Evolutionary conservation across 2,113 vertebrate genomes (phyloP).

Genomic region (Anser cygnoides): DNA sequence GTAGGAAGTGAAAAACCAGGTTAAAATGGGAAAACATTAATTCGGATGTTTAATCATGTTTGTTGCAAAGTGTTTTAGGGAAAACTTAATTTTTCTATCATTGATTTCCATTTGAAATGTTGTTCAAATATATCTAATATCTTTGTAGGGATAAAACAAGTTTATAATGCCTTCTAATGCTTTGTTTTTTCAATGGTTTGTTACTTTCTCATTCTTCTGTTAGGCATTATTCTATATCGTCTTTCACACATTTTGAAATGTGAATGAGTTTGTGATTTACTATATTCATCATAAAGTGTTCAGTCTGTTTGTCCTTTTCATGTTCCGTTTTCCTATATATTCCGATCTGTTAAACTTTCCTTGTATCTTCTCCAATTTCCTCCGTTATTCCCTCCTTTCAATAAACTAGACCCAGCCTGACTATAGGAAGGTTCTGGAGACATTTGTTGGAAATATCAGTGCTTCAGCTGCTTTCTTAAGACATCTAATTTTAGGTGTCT

Average conservation of each 20-base stretch:
- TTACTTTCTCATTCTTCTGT: neutral
- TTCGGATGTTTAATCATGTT: neutral
- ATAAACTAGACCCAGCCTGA: neutral
- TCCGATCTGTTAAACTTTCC: neutral
- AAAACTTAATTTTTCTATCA: neutral
- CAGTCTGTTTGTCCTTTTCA: neutral
- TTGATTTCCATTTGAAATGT: neutral
- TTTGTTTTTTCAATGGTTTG: neutral
- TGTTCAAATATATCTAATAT: neutral
- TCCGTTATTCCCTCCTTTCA: neutral
- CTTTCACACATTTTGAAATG: neutral
- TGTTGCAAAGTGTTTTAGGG: neutral
- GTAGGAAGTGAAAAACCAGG: neutral
- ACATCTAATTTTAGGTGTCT: slow-evolving; percentile 61
- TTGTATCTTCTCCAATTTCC: neutral
- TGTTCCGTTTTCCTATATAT: neutral
- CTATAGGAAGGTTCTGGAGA: slow-evolving; percentile 27
- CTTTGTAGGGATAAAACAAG: neutral
- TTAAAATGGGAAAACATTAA: neutral
- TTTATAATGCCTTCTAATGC: neutral
- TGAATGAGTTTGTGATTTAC: neutral
- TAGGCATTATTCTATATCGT: neutral
- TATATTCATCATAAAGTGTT: neutral
- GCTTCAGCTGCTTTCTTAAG: slow-evolving; percentile 44
- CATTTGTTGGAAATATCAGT: slow-evolving; percentile 30